These are phyloP conservation scores for Polypterus senegalus DNA, from an alignment of 2,113 vertebrate species.

Conservation along the genomic window DNA sequence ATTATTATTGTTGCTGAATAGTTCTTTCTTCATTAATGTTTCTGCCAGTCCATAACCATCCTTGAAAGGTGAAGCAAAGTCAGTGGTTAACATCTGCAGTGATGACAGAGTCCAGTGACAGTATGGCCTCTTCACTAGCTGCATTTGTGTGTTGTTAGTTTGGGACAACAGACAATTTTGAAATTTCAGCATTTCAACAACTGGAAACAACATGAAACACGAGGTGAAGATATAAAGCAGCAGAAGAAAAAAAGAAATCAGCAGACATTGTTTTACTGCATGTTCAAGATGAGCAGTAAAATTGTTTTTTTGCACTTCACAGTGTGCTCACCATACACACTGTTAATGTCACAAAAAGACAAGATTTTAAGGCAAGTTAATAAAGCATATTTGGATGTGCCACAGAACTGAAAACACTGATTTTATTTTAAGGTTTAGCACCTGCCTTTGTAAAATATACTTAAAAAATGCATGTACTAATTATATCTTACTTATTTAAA, in stretches of 20 bases:
- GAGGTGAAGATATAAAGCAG: background rate
- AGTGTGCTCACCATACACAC: background rate
- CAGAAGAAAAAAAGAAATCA: background rate
- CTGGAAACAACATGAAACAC: background rate
- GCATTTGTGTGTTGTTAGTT: background rate
- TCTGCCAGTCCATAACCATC: slow-evolving; percentile 1
- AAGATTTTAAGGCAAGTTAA: slow-evolving; percentile 2
- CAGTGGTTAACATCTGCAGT: slow-evolving; percentile 25
- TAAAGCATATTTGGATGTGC: slow-evolving; percentile 3
- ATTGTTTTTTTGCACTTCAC: slow-evolving; percentile 2
- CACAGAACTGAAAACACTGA: slow-evolving; percentile 11
- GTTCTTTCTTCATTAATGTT: background rate
- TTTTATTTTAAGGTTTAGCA: background rate
- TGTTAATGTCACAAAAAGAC: slow-evolving; percentile 6
- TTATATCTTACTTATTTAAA: too few relatives aligned
- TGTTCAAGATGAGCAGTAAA: slow-evolving; percentile 3
- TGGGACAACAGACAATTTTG: background rate
- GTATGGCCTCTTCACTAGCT: slow-evolving; percentile 39
- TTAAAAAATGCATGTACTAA: too few relatives aligned
- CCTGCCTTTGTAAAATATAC: too few relatives aligned
- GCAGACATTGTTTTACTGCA: background rate
- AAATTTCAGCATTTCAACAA: background rate
- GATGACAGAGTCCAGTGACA: slow-evolving; percentile 55
- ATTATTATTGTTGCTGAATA: background rate
- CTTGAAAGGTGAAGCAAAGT: background rate